Evolutionary conservation across 2,797 vertebrate species (phyloP).

Genomic region (Rhinophrynus dorsalis): DNA sequence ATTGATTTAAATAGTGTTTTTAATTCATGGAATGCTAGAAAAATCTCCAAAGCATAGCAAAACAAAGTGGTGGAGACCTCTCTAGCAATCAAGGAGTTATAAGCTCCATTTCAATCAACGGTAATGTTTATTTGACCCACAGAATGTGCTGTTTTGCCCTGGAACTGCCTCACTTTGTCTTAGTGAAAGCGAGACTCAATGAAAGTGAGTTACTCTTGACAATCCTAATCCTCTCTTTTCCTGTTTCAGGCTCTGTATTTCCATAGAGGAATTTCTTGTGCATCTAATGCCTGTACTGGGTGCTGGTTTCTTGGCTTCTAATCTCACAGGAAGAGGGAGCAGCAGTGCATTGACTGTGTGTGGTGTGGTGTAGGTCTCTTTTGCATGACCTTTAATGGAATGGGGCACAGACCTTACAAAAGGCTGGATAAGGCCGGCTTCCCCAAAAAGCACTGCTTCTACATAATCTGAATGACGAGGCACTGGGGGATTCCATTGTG

Average conservation of each 20-base stretch:
- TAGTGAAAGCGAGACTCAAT: background rate
- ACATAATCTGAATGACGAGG: constrained; percentile 33
- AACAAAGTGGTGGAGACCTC: too few relatives aligned
- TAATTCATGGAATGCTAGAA: too few relatives aligned
- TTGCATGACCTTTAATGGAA: constrained; percentile 27
- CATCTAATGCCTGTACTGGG: background rate
- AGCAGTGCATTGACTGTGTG: constrained; percentile 35
- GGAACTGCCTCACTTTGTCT: too few relatives aligned
- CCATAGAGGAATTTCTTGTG: constrained; percentile 1
- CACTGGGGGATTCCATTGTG: constrained; percentile 19
- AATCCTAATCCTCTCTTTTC: constrained; percentile 27
- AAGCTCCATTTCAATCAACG: too few relatives aligned
- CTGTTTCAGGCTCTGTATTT: constrained; percentile 19
- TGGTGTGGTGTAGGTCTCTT: constrained; percentile 36
- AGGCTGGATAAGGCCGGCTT: constrained; percentile 35
- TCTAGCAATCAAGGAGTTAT: too few relatives aligned
- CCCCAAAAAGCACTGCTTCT: constrained; percentile 19
- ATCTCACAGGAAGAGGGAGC: constrained; percentile 36
- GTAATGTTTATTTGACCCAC: too few relatives aligned
- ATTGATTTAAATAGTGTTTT: too few relatives aligned
- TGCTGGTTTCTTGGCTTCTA: constrained; percentile 8
- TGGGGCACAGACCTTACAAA: constrained; percentile 42
- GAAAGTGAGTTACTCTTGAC: constrained; percentile 14
- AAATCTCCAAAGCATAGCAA: too few relatives aligned
- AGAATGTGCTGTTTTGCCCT: too few relatives aligned